Evolutionary conservation across 2,113 vertebrate genomes (phyloP), one percentile per base, ranked within the genome.

Genomic region (Isichthys henryi): DNA sequence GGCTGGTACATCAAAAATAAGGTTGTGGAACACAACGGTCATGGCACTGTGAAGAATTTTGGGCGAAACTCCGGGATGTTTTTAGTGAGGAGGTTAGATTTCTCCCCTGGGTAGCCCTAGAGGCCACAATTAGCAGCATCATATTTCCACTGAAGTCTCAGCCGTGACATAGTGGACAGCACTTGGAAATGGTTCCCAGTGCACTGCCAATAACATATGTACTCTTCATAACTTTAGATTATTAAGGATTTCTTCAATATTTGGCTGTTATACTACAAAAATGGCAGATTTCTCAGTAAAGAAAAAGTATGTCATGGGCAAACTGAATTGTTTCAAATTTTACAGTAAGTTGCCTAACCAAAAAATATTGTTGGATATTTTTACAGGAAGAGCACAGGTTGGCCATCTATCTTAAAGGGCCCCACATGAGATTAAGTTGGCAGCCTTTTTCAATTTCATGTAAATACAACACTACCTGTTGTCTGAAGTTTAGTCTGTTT

Each of bases 271-370:
- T 39, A 6, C 31, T 39, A 31, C 70, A 77, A 31, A 39, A 77
- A 77, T 27, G 27, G 3, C 31, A 77, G 5, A 35, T 39, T 77
- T 77, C 39, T 77, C 15, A 39, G 31, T 39, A 39, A 77, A 70
- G 10, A 74, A 17, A 35, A 74, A 39, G 11, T 15, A 74, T 3
- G 1, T 74, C 70, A 35, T 74, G 70, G 21, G n/a, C 0, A 70
- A 27, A 52, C 21, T 86, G 93, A 93, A 94, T 94, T 94, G 93
- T 94, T 95, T 93, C 93, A 94, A 94, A 91, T 94, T 94, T 95
- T 94, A 43, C 13, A 88, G 82, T 58, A 83, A 89, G 90, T 90
- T 43, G 50, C 62, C 50, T 88, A 94, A 93, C 93, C 93, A 93
- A 95, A 93, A 93, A 95, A 94, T 95, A 0, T 74, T 74, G 66